These are phyloP conservation scores for Philypnodon macrostomus DNA, from an alignment of 2,797 vertebrate genomes.

Conservation along the genomic window DNA sequence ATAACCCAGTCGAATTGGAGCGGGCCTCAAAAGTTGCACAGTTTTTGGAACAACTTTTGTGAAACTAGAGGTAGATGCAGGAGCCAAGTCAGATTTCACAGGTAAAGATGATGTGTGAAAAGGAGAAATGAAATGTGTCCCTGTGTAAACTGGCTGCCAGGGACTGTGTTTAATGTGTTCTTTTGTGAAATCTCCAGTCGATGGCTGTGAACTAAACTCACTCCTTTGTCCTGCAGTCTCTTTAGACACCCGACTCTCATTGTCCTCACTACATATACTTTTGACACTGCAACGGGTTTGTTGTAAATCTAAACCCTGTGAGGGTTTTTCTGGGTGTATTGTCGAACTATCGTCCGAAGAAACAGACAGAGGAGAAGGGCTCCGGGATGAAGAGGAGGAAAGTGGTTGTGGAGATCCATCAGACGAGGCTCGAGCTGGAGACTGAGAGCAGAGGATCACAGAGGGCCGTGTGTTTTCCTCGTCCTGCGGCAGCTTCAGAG, in stretches of 20 bases:
- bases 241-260: slow-evolving; percentile 46
- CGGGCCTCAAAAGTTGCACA: slow-evolving; percentile 56
- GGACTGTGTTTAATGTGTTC: slow-evolving; percentile 43
- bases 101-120: slow-evolving; percentile 17
- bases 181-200: slow-evolving; percentile 29
- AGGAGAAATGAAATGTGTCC: slow-evolving; percentile 34
- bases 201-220: slow-evolving; percentile 32
- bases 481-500: slow-evolving; percentile 65
- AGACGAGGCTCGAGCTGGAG: slow-evolving; percentile 62
- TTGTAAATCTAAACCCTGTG: slow-evolving; percentile 25
- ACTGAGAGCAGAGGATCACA: slow-evolving; percentile 62
- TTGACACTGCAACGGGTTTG: slow-evolving; percentile 28
- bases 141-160: slow-evolving; percentile 58
- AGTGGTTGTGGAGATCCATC: slow-evolving; percentile 64
- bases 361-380: slow-evolving; percentile 69
- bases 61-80: slow-evolving; percentile 71
- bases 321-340: slow-evolving; percentile 47
- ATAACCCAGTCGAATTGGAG: slow-evolving; percentile 53
- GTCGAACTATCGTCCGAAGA: slow-evolving; percentile 69
- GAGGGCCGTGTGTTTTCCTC: slow-evolving; percentile 63
- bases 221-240: slow-evolving; percentile 39
- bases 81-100: slow-evolving; percentile 72
- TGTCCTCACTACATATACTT: slow-evolving; percentile 36
- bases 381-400: slow-evolving; percentile 70
- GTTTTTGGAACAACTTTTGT: slow-evolving; percentile 73